phyloP scores from a whole-genome alignment of 1,140 invertebrate species.

The Schmidtea mediterranea region DNA sequence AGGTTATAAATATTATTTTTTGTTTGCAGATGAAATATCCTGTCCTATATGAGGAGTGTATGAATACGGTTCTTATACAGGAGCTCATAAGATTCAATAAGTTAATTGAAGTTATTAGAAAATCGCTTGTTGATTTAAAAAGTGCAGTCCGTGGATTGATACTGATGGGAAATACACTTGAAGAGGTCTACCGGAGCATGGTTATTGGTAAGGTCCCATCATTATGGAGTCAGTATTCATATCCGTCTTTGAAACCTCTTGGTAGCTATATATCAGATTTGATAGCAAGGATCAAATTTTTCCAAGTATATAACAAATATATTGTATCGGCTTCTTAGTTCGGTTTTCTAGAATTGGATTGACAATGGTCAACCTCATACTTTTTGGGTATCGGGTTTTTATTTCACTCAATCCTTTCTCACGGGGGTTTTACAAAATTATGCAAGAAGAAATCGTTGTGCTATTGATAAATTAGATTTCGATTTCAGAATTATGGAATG shows the following conservation, averaged over 20 bases:
- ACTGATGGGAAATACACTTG: constrained; percentile 22
- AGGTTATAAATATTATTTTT: not conserved
- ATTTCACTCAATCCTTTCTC: constrained; percentile 28
- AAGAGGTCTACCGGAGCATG: constrained; percentile 26
- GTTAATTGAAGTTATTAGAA: constrained; percentile 18
- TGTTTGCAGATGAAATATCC: constrained; percentile 15
- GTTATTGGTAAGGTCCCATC: constrained; percentile 31
- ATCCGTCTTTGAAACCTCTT: constrained; percentile 24
- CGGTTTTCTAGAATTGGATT: constrained; percentile 19
- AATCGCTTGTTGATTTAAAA: constrained; percentile 19
- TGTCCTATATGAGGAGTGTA: constrained; percentile 25
- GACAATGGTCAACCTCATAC: constrained; percentile 16
- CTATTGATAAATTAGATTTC: constrained; percentile 25
- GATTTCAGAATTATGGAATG: constrained; percentile 20
- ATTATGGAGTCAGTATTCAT: constrained; percentile 24
- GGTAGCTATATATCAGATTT: constrained; percentile 24
- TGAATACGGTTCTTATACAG: constrained; percentile 27
- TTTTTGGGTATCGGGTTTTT: constrained; percentile 29
- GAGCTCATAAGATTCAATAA: constrained; percentile 27
- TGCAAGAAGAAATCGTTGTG: constrained; percentile 23
- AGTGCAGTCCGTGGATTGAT: constrained; percentile 25
- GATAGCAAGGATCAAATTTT: constrained; percentile 33
- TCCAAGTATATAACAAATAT: constrained; percentile 13
- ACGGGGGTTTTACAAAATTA: constrained; percentile 27
- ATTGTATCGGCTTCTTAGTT: constrained; percentile 3